A percentile compares a stretch with the other conserved stretches of the same genome.
Evolutionary conservation across 2,113 vertebrate species (phyloP).

Genomic region (Calypte anna): DNA sequence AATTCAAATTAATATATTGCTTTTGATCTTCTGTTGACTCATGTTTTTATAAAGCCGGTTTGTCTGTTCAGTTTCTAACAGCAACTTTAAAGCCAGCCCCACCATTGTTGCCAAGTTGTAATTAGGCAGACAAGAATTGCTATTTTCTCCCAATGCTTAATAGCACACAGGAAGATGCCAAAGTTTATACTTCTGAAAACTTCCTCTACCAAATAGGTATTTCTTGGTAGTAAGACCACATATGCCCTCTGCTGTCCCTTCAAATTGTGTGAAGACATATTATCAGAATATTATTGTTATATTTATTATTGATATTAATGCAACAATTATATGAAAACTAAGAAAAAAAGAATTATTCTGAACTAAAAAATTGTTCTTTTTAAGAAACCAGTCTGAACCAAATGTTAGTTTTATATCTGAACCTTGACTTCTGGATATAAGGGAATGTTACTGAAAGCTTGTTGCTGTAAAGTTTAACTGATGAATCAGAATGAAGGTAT

Average conservation of each 20-base stretch:
- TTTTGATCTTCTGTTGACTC: not conserved
- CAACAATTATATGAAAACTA: not conserved
- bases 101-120: not conserved
- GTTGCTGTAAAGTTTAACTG: not conserved
- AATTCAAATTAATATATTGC: not conserved
- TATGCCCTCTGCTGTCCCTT: constrained; percentile 68
- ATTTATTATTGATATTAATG: not conserved
- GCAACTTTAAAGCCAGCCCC: not conserved
- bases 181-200: not conserved
- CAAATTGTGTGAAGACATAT: not conserved
- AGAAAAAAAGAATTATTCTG: not conserved
- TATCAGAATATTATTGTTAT: not conserved
- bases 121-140: not conserved
- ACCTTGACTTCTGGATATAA: not conserved
- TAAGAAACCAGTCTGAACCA: not conserved
- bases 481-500: not conserved
- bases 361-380: not conserved
- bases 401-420: not conserved
- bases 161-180: not conserved
- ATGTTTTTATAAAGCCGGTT: not conserved
- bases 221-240: constrained; percentile 37
- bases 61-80: not conserved
- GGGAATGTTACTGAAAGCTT: not conserved
- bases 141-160: not conserved
- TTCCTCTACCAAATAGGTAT: not conserved